Conservation (phyloP, 2,797 vertebrate genomes). For the Enoplosus armatus region DNA sequence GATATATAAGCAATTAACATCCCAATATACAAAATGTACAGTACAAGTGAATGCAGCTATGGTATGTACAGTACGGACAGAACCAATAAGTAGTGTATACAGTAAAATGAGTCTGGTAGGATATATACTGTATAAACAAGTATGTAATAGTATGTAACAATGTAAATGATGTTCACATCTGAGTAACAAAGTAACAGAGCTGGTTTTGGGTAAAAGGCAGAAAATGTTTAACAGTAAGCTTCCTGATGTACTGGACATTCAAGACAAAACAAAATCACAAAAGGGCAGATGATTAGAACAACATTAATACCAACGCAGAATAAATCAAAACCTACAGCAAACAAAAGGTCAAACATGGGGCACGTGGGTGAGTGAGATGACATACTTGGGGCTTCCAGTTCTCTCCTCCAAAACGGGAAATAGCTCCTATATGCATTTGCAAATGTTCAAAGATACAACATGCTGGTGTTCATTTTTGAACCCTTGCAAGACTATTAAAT, state of each 20-base stretch:
- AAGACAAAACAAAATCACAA: not conserved
- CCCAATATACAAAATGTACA: not conserved
- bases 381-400: not conserved
- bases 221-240: not conserved
- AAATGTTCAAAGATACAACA: not conserved
- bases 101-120: not conserved
- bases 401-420: not conserved
- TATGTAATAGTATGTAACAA: not conserved
- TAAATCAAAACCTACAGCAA: not conserved
- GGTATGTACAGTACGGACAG: not conserved
- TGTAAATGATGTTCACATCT: not conserved
- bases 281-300: not conserved
- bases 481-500: not conserved
- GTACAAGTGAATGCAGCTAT: not conserved
- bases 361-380: not conserved
- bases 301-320: not conserved
- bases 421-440: not conserved
- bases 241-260: not conserved
- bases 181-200: not conserved
- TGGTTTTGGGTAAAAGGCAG: not conserved
- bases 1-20: not conserved
- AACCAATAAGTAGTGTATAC: not conserved
- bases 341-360: not conserved
- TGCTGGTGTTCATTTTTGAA: no score
- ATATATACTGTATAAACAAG: not conserved